Base-by-base conservation (phyloP, 2,888 invertebrate genomes). In the Frankliniella fusca region DNA sequence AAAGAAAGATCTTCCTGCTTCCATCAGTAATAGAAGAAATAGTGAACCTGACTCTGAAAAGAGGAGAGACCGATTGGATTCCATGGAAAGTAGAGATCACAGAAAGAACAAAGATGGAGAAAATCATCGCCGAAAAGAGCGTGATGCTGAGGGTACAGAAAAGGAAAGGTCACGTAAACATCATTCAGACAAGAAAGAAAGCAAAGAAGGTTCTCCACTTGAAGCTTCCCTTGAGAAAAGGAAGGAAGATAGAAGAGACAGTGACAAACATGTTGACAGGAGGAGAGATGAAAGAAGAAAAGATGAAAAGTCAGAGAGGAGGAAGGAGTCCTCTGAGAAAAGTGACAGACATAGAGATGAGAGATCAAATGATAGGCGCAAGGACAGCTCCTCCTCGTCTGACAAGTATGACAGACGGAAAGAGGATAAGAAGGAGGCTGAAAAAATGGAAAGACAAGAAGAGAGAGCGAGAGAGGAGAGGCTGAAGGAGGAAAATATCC, bases 1-100 rank as follows among this genome's bases (percentile, higher is more conserved):
- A 28, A 28, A 49, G 23, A 61, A 76, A 65, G 48, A 81, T 27
- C 20, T 20, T 81, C 61, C 50, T 28, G 81, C 81, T 15, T 79
- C 83, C 81, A 83, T 85, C 23, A 85, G 85, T 82, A 85, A 85
- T 81, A 86, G 85, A 82, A 84, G 85, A 79, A 85, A 85, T 84
- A 84, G 85, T 83, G 84, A 84, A 82, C 82, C 48, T 8, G 28
- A 83, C 81, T 82, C 84, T 81, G 84, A 85, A 83, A 85, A 85
- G 83, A 84, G 86, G 83, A 85, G 88, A 83, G 87, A 88, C 80
- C 87, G 86, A 84, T 86, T 87, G 83, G 88, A 88, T 81, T 86
- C 86, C 20, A 86, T 49, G 15, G 81, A 83, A 61, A 82, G 82
- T 81, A 82, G 83, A 80, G 83, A 84, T 48, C 81, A 83, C 80